Evolutionary conservation across 2,113 vertebrate species (phyloP), one percentile per base, ranked within the genome.

Genomic region (Clarias magur): DNA sequence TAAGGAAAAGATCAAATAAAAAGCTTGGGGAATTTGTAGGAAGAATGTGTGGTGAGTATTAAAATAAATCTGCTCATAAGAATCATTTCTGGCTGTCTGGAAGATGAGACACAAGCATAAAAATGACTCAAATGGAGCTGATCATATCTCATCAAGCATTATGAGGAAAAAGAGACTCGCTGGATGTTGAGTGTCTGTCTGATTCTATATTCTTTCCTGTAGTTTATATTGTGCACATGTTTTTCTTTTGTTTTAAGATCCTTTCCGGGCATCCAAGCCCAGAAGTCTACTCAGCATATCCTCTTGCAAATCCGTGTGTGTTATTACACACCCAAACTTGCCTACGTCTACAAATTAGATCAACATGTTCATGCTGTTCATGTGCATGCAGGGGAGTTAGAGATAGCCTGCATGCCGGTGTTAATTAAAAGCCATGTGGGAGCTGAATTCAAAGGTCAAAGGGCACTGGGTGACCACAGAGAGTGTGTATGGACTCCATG

Each of bases 401-500:
- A 63, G 42, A 59, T 63, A n/a, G 75, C 53, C 42, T 83, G 62
- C 83, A 80, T 54, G 68, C 56, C 82, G 48, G 8, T 79, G 17
- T 79, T 86, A 65, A 91, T 91, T 86, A 87, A 92, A 91, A 89
- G 83, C 80, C 56, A 60, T 4, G 0, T 81, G 85, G 84, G 80
- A 80, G 83, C 67, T 56, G 34, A 89, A 82, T 53, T 75, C 21
- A 80, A 38, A 62, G 90, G 91, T 92, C 91, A 92, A 85, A 92
- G 91, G 91, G 90, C 21, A 30, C 56, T 48, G 79, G 79, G 63
- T 87, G 86, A 80, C 79, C 25, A 56, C 86, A 25, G 88, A 85
- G 70, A 78, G 86, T 68, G 88, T 63, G 82, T 90, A 89, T 89
- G 70, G 73, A 87, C 30, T 48, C 48, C 7, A 38, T 38, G 34